Evolutionary conservation across 1,140 invertebrate species (phyloP).

Genomic region (Asbolus verrucosus): DNA sequence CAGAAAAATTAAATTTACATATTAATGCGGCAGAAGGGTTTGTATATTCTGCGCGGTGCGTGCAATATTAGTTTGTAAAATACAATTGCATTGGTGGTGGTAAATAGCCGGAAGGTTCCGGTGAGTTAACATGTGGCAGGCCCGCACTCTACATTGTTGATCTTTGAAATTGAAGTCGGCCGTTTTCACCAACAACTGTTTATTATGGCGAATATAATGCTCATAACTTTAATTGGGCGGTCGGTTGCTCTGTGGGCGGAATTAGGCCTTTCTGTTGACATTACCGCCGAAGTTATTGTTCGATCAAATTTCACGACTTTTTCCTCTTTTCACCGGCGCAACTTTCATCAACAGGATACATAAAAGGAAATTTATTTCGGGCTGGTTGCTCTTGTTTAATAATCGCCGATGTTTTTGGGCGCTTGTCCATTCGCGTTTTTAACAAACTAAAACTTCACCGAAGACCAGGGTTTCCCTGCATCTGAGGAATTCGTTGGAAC

Average conservation of each 20-base stretch:
- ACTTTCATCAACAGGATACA: conserved; percentile 20
- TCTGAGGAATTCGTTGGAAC: too few relatives aligned
- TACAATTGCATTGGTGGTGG: conserved; percentile 48
- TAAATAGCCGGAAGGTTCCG: conserved; percentile 48
- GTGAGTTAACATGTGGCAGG: conserved; percentile 29
- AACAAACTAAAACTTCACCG: too few relatives aligned
- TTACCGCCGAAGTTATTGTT: conserved; percentile 10
- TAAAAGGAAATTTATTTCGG: conserved; percentile 32
- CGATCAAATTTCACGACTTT: background rate
- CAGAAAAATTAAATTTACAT: conserved; percentile 40
- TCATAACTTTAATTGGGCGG: conserved; percentile 29
- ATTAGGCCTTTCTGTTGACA: conserved; percentile 14
- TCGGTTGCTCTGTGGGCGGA: background rate
- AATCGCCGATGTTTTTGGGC: too few relatives aligned
- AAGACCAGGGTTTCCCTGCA: too few relatives aligned
- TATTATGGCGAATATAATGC: conserved; percentile 34
- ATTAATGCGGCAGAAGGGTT: background rate
- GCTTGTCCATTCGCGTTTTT: too few relatives aligned
- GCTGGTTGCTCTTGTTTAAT: too few relatives aligned
- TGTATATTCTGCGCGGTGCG: conserved; percentile 8
- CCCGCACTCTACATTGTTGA: conserved; percentile 44
- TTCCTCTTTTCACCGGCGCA: background rate
- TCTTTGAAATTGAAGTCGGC: conserved; percentile 52
- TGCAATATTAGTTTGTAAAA: conserved; percentile 35
- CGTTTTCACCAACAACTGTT: conserved; percentile 32